Percentiles rank a stretch among this genome's conserved stretches.
These are phyloP conservation scores for Drosophila imparisetae DNA, from an alignment of 2,888 invertebrate species.

Conservation along the genomic window DNA sequence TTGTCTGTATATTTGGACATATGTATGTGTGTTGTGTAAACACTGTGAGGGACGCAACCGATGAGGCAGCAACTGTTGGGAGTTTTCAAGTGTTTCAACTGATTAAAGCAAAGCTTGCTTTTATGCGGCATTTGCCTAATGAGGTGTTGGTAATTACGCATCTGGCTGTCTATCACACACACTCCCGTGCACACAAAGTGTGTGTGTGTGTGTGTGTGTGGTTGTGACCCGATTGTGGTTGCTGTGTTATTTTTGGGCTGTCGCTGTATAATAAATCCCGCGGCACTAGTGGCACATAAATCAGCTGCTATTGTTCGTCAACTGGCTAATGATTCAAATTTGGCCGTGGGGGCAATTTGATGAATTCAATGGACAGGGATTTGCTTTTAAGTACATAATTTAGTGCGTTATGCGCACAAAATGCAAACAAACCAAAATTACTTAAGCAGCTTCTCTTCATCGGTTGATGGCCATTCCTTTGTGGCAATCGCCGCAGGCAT, in stretches of 20 bases:
- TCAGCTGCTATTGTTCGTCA: slow-evolving; percentile 63
- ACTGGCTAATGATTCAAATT: slow-evolving; percentile 58
- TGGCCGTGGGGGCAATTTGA: slow-evolving; percentile 26
- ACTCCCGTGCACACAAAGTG: neutral
- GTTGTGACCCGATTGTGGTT: slow-evolving; percentile 27
- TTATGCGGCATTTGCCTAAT: slow-evolving; percentile 65
- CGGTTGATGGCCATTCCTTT: slow-evolving; percentile 32
- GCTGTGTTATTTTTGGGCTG: slow-evolving; percentile 53
- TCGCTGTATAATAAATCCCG: slow-evolving; percentile 45
- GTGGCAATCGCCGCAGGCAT: slow-evolving; percentile 27
- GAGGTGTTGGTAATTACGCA: slow-evolving; percentile 70
- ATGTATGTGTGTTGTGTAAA: slow-evolving; percentile 39
- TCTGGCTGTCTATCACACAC: slow-evolving; percentile 8
- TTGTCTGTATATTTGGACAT: neutral
- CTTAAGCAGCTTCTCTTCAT: slow-evolving; percentile 12
- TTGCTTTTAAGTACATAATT: slow-evolving; percentile 43
- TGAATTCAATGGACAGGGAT: slow-evolving; percentile 19
- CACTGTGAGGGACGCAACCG: slow-evolving; percentile 66
- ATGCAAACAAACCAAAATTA: slow-evolving; percentile 20
- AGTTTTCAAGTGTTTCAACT: slow-evolving; percentile 46
- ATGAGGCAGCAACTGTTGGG: slow-evolving; percentile 53
- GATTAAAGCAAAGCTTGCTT: slow-evolving; percentile 64
- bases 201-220: slow-evolving; percentile 5
- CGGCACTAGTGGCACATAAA: slow-evolving; percentile 37
- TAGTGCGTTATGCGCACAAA: slow-evolving; percentile 23